Percentiles rank a stretch among this genome's conserved stretches.
Conservation (phyloP, 2,888 invertebrate genomes). For the Eretmocerus hayati region DNA sequence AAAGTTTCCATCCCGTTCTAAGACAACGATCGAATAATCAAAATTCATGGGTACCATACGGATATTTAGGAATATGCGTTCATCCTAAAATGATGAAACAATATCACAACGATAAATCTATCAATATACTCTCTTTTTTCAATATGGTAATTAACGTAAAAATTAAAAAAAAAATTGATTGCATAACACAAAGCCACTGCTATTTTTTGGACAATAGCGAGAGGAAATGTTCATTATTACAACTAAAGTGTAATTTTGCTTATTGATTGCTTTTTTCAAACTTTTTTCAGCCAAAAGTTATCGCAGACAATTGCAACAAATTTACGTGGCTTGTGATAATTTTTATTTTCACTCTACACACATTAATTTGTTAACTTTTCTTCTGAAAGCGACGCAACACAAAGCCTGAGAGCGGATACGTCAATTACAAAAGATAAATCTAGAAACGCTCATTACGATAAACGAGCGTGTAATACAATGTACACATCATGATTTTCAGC, state of each 20-base stretch:
- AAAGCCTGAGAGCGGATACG: slow-evolving; percentile 10
- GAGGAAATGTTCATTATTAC: slow-evolving; percentile 14
- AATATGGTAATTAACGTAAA: slow-evolving; percentile 21
- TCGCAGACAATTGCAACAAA: slow-evolving; percentile 14
- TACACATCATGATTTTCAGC: slow-evolving; percentile 15
- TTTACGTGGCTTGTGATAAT: slow-evolving; percentile 10
- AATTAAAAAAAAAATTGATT: slow-evolving; percentile 18
- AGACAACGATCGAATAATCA: background rate
- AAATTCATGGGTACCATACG: slow-evolving; percentile 13
- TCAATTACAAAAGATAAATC: slow-evolving; percentile 18
- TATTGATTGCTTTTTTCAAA: slow-evolving; percentile 12
- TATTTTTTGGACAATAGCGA: slow-evolving; percentile 18
- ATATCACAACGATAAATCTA: slow-evolving; percentile 22
- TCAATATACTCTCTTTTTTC: slow-evolving; percentile 18
- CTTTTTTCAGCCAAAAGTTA: slow-evolving; percentile 17
- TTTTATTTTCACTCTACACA: slow-evolving; percentile 18
- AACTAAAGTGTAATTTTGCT: slow-evolving; percentile 8
- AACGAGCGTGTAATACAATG: slow-evolving; percentile 20
- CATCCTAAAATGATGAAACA: slow-evolving; percentile 20
- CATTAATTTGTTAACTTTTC: slow-evolving; percentile 11
- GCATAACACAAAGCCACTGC: slow-evolving; percentile 14
- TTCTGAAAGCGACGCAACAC: slow-evolving; percentile 12
- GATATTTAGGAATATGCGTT: no score
- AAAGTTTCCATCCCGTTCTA: slow-evolving; percentile 16
- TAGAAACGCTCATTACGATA: slow-evolving; percentile 16